Conservation (phyloP, 1,140 invertebrate genomes). For the Danaus plexippus region DNA sequence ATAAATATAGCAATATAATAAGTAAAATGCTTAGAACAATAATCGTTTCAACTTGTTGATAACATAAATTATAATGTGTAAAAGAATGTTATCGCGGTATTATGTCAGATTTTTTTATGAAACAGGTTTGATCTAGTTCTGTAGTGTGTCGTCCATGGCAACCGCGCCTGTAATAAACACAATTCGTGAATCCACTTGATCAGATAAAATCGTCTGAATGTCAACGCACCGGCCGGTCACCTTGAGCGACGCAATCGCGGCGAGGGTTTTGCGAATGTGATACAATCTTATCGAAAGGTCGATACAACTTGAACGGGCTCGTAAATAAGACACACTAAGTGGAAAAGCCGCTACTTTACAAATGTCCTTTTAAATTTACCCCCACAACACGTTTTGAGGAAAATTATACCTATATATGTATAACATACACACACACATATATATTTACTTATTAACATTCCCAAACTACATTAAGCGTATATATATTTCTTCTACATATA, state of each 20-base stretch:
- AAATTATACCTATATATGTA: no score
- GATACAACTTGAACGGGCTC: slow-evolving; percentile 17
- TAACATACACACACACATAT: no score
- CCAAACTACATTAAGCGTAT: no score
- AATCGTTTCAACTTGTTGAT: no score
- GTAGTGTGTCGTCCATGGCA: slow-evolving; percentile 5
- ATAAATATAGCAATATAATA: no score
- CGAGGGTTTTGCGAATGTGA: slow-evolving; percentile 26
- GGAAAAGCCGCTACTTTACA: not conserved
- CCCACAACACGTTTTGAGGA: no score
- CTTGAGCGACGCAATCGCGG: slow-evolving; percentile 37
- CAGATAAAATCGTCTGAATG: slow-evolving; percentile 52
- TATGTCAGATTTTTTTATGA: slow-evolving; percentile 12
- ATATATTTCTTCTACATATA: no score
- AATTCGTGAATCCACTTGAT: slow-evolving; percentile 21
- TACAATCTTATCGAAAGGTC: slow-evolving; percentile 20
- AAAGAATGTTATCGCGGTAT: slow-evolving; percentile 11
- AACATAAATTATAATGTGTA: not conserved
- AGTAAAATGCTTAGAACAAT: no score
- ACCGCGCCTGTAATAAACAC: slow-evolving; percentile 21
- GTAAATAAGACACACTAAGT: slow-evolving; percentile 13
- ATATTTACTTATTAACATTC: no score
- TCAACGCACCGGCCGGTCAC: slow-evolving; percentile 60
- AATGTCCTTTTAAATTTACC: no score
- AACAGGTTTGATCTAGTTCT: slow-evolving; percentile 4